Percentiles rank a stretch among this genome's conserved stretches.
Conservation (phyloP, 2,888 invertebrate species). For the Macaria liturata region DNA sequence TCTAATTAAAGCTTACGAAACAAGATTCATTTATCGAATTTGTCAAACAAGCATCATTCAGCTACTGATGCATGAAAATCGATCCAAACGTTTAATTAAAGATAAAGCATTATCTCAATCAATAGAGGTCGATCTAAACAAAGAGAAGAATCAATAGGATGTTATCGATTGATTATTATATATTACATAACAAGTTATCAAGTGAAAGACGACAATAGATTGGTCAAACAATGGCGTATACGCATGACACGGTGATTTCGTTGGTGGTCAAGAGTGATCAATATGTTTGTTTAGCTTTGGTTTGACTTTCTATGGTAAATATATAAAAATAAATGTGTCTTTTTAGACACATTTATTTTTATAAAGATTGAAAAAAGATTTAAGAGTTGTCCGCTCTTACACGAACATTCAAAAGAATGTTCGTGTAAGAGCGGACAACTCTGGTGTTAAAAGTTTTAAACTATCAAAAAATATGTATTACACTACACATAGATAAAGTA, state of each 20-base stretch:
- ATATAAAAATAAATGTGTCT: no score
- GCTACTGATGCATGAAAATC: conserved; percentile 15
- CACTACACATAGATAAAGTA: no score
- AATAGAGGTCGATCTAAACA: conserved; percentile 54
- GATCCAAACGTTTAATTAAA: conserved; percentile 17
- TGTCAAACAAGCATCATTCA: conserved; percentile 27
- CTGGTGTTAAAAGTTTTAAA: no score
- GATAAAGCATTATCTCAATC: conserved; percentile 54
- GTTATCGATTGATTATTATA: conserved; percentile 62
- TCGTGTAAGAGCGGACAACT: no score
- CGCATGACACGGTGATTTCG: conserved; percentile 27
- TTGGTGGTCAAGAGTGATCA: conserved; percentile 8
- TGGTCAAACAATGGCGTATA: conserved; percentile 56
- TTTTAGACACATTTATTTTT: no score
- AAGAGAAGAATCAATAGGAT: conserved; percentile 69
- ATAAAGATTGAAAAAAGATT: no score
- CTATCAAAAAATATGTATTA: no score
- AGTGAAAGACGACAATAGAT: conserved; percentile 64
- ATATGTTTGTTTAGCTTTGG: background rate
- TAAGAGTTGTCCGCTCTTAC: no score
- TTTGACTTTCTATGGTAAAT: no score
- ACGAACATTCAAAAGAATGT: no score
- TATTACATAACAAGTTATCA: conserved; percentile 67
- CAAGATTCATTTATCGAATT: conserved; percentile 12
- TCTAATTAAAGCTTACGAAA: background rate